Conservation (phyloP, 2,888 invertebrate genomes). For the Cerastis leucographa region DNA sequence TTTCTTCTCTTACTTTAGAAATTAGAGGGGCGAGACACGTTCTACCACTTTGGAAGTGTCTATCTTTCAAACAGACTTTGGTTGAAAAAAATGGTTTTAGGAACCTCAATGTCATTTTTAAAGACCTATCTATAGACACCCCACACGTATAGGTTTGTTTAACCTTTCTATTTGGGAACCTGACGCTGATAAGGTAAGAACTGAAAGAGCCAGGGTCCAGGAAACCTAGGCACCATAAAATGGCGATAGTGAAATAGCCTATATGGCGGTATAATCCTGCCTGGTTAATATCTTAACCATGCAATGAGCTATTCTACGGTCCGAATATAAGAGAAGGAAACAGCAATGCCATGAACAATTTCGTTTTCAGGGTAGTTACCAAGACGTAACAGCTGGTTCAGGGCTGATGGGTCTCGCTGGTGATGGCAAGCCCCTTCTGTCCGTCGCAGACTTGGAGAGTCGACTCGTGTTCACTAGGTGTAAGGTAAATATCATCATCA, state of each 20-base stretch:
- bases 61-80: no score
- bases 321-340: background rate
- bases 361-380: conserved; percentile 91
- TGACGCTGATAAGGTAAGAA: background rate
- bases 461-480: conserved; percentile 97
- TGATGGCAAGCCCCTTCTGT: conserved; percentile 95
- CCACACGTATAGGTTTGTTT: no score
- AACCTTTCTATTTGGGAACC: background rate
- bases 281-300: no score
- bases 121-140: no score
- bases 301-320: background rate
- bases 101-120: no score
- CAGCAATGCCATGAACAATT: background rate
- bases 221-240: background rate
- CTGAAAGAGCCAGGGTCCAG: background rate
- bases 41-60: no score
- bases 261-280: no score
- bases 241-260: background rate
- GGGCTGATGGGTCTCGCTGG: conserved; percentile 96
- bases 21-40: no score
- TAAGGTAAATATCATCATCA: conserved; percentile 90
- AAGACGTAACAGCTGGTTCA: conserved; percentile 95
- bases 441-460: conserved; percentile 96
- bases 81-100: no score
- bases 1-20: no score